A percentile compares a stretch with the other conserved stretches of the same genome.
Conservation (phyloP, 2,888 invertebrate species). For the Balanococcus diminutus region DNA sequence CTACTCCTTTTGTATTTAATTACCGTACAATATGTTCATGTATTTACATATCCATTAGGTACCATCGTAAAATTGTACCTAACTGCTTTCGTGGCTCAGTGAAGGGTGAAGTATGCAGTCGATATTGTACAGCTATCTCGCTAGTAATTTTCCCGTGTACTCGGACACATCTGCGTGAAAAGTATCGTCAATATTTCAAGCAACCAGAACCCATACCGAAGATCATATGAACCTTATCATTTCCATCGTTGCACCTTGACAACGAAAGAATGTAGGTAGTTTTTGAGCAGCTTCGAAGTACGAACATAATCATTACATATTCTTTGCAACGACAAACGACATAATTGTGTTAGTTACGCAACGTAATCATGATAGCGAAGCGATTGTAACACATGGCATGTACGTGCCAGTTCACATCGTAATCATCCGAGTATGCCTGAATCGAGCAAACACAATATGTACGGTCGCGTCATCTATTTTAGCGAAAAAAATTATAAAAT, state of each 20-base stretch:
- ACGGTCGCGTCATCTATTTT: neutral
- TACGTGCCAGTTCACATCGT: slow-evolving; percentile 33
- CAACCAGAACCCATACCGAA: neutral
- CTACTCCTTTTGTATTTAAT: too few species aligned
- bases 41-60: neutral
- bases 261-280: neutral
- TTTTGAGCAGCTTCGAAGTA: neutral
- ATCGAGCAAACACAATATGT: slow-evolving; percentile 14
- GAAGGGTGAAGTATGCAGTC: neutral
- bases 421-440: slow-evolving; percentile 23
- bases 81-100: neutral
- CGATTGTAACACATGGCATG: slow-evolving; percentile 11
- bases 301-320: slow-evolving; percentile 26
- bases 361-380: slow-evolving; percentile 36
- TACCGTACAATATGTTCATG: neutral
- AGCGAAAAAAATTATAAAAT: slow-evolving; percentile 1
- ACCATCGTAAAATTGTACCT: too few species aligned
- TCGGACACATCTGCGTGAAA: neutral
- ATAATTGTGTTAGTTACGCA: slow-evolving; percentile 39
- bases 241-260: neutral
- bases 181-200: neutral
- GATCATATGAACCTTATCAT: neutral
- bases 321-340: slow-evolving; percentile 33
- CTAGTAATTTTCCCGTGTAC: neutral
- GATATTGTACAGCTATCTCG: neutral